Evolutionary conservation across 2,797 vertebrate species (phyloP).

Genomic region (Channallabes apus): DNA sequence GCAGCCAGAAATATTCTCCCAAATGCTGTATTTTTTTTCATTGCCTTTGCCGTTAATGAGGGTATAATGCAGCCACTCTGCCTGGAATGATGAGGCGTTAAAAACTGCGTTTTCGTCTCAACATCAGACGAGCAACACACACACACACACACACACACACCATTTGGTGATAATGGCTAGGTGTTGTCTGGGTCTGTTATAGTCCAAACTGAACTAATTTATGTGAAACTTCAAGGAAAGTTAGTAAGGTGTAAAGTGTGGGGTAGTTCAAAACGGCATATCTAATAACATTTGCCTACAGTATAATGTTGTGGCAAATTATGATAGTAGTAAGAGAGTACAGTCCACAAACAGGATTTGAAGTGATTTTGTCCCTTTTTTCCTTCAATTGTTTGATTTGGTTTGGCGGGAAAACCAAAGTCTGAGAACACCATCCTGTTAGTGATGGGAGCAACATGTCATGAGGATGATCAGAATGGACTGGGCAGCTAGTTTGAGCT

Average conservation of each 20-base stretch:
- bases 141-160: not conserved
- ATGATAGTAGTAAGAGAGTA: not conserved
- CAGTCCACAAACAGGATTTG: not conserved
- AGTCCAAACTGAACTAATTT: not conserved
- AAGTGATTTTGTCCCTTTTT: not conserved
- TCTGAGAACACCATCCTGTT: not conserved
- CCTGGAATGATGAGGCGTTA: conserved; percentile 18
- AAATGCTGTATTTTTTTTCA: conserved; percentile 20
- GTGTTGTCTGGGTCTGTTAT: conserved; percentile 6
- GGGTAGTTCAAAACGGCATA: not conserved
- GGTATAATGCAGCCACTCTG: not conserved
- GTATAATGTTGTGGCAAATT: not conserved
- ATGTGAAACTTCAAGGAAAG: not conserved
- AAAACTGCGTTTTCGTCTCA: conserved; percentile 2
- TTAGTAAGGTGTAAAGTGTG: not conserved
- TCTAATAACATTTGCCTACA: not conserved
- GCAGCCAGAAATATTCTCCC: conserved; percentile 26
- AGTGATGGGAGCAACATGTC: not conserved
- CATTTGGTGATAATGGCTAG: not conserved
- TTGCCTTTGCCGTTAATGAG: conserved; percentile 17
- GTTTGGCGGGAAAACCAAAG: not conserved
- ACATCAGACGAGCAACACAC: not conserved
- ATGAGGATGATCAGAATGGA: not conserved
- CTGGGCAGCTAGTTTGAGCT: not conserved
- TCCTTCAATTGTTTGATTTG: not conserved